These are phyloP conservation scores for Colletes collaris DNA, from an alignment of 2,888 invertebrate species.

Conservation along the genomic window DNA sequence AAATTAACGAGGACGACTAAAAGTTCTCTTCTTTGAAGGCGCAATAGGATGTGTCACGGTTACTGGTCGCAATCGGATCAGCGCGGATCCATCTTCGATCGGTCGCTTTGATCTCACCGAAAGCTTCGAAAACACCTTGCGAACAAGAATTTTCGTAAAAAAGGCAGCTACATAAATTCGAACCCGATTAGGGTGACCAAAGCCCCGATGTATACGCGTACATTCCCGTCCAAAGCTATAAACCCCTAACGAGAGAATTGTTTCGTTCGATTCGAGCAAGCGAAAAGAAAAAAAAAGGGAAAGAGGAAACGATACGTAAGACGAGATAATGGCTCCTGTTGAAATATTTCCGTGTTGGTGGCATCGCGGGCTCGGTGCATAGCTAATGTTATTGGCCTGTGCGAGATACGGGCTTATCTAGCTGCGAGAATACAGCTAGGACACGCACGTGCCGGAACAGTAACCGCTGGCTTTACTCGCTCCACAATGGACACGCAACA, in stretches of 20 bases:
- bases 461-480: conserved; percentile 33
- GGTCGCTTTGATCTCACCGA: no score
- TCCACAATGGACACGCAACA: conserved; percentile 41
- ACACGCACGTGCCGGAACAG: conserved; percentile 46
- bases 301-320: background rate
- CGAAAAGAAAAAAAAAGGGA: background rate
- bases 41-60: no score
- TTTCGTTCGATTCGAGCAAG: background rate
- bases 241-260: background rate
- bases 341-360: conserved; percentile 31
- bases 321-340: conserved; percentile 21
- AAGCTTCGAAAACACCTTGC: no score
- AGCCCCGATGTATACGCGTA: background rate
- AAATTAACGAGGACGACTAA: no score
- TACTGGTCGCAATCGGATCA: no score
- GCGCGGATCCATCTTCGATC: background rate
- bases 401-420: conserved; percentile 49
- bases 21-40: no score
- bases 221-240: background rate
- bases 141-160: background rate
- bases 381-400: conserved; percentile 45
- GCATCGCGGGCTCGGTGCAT: conserved; percentile 24
- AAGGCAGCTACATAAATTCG: background rate
- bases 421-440: conserved; percentile 27
- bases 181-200: background rate